Conservation (phyloP, 1,140 invertebrate genomes). For the Microvelia longipes region DNA sequence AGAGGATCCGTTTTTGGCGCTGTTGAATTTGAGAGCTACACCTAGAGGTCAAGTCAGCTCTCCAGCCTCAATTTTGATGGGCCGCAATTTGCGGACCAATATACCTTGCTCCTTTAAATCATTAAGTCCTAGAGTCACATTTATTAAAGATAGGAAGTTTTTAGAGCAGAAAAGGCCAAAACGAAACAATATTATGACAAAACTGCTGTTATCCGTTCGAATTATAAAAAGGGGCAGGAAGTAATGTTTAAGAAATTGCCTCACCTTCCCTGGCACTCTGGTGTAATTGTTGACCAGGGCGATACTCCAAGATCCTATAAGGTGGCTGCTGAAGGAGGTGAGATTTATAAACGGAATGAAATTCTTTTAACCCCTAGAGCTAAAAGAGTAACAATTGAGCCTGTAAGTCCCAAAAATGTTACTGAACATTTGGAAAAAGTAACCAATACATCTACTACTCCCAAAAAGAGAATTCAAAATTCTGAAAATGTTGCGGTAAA, state of each 20-base stretch:
- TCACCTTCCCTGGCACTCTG: background rate
- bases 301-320: background rate
- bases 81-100: slow-evolving; percentile 5
- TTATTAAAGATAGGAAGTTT: background rate
- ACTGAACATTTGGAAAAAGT: background rate
- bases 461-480: background rate
- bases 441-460: background rate
- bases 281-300: background rate
- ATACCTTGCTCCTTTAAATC: slow-evolving; percentile 4
- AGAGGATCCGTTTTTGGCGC: slow-evolving; percentile 8
- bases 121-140: background rate
- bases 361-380: background rate
- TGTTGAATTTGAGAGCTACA: slow-evolving; percentile 5
- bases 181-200: background rate
- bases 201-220: background rate
- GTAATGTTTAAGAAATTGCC: background rate
- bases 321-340: background rate
- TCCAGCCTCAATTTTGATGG: slow-evolving; percentile 8
- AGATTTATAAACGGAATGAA: background rate
- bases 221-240: background rate
- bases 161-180: background rate
- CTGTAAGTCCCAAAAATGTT: background rate
- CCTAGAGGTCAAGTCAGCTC: slow-evolving; percentile 3
- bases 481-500: background rate
- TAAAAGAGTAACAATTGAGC: background rate